Conservation (phyloP, 1,140 invertebrate species). For the Diuraphis noxia region DNA sequence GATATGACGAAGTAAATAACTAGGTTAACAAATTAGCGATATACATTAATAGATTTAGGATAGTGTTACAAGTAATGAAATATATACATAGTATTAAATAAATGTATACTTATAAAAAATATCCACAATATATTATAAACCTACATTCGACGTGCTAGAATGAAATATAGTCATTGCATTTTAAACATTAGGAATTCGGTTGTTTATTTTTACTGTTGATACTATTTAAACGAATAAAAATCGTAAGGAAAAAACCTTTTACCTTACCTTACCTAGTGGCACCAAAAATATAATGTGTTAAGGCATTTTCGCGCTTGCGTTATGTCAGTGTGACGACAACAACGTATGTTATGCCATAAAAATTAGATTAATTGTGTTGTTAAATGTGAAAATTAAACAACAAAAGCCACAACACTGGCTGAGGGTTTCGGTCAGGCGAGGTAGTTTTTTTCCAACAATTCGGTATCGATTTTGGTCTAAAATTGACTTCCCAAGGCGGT, state of each 20-base stretch:
- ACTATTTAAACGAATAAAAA: background rate
- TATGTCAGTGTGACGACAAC: background rate
- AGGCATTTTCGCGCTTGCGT: background rate
- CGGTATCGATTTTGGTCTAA: background rate
- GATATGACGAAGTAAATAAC: too few relatives aligned
- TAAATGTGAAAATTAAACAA: conserved; percentile 32
- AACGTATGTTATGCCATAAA: background rate
- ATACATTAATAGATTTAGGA: too few relatives aligned
- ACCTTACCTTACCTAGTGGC: background rate
- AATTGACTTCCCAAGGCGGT: background rate
- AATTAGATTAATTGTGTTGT: conserved; percentile 34
- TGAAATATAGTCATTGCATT: background rate
- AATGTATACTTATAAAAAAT: background rate
- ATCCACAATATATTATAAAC: too few relatives aligned
- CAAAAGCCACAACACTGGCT: background rate
- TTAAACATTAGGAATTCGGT: background rate
- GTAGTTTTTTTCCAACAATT: background rate
- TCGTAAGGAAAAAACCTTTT: background rate
- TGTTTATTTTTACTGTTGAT: background rate
- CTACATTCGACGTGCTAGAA: background rate
- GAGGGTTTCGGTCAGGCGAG: background rate
- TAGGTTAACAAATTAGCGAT: too few relatives aligned
- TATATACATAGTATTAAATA: too few relatives aligned
- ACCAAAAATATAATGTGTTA: background rate
- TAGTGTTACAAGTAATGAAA: too few relatives aligned